A percentile compares a stretch with the other conserved stretches of the same genome.
Evolutionary conservation across 2,797 vertebrate genomes (phyloP).

Genomic region (Phrynocephalus forsythii): DNA sequence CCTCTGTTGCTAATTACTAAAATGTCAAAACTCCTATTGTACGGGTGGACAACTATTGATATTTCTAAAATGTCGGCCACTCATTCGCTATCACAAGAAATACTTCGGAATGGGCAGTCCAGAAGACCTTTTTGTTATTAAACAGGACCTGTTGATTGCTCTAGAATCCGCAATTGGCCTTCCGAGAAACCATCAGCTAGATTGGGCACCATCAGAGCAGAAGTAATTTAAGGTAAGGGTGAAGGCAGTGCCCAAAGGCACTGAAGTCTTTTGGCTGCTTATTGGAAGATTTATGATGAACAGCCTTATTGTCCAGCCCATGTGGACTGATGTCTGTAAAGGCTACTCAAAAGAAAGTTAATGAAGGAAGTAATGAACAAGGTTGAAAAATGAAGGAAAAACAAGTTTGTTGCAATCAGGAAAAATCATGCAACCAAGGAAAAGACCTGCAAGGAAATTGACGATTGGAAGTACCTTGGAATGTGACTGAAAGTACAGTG

Average conservation of each 20-base stretch:
- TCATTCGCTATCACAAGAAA: slow-evolving; percentile 23
- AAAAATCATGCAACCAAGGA: too few species aligned
- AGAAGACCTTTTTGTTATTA: slow-evolving; percentile 32
- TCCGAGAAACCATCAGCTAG: neutral
- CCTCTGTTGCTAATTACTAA: slow-evolving; percentile 45
- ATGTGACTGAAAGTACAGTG: neutral
- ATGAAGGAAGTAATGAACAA: too few species aligned
- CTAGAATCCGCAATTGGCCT: neutral
- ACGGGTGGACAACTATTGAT: slow-evolving; percentile 46
- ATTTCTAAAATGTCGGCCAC: slow-evolving; percentile 50
- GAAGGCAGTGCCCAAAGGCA: neutral
- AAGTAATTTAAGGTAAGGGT: neutral
- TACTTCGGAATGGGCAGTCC: neutral
- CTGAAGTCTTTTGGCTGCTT: neutral
- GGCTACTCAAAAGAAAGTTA: too few species aligned
- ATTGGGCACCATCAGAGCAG: neutral
- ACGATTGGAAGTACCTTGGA: neutral
- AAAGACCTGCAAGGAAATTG: too few species aligned
- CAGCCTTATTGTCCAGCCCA: too few species aligned
- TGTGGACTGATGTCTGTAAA: too few species aligned
- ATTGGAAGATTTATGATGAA: neutral
- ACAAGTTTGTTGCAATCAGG: too few species aligned
- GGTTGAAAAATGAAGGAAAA: too few species aligned
- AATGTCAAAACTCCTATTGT: slow-evolving; percentile 53
- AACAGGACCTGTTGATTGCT: neutral